Base-by-base conservation (phyloP, 1,140 invertebrate species). In the Cyphomyrmex costatus region DNA sequence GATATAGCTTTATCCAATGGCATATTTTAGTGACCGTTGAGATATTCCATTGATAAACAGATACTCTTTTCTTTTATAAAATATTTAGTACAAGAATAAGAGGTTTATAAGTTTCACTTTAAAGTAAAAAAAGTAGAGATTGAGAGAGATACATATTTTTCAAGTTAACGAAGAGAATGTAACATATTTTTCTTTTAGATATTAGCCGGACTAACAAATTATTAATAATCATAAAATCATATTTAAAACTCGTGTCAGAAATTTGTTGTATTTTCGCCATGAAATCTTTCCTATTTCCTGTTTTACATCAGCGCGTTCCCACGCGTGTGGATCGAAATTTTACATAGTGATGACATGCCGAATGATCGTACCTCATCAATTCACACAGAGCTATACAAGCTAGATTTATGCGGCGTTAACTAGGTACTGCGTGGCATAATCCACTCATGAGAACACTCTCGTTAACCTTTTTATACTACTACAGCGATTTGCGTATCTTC, bases 371-470 rank as follows among this genome's bases (percentile, higher is more conserved):
- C n/a, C 53, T 73, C 36, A 60, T 73, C 36, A 70, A 83, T 83
- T 83, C 68, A 73, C 51, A 24, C n/a, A 46, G 79, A 46, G n/a
- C 6, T 42, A 49, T 60, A 61, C 68, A 24, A 83, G 56, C 58
- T 49, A 74, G 51, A 83, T 83, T 83, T 74, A 83, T 83, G 79
- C 53, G 27, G 53, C 53, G 79, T 74, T 83, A 83, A 83, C 68
- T 83, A 83, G 36, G n/a, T 8, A 24, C 8, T n/a, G 53, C 27
- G 19, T 83, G 68, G 24, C 53, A 83, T 83, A 83, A 83, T 73
- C 68, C 36, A 49, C 68, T 61, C 79, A 83, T 83, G 79, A 74
- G 79, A 83, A 83, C 79, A 74, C 68, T 83, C 68, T 83, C 68
- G 68, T 83, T 83, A 83, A 83, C 79, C 42, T 49, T 83, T 74